Base-by-base conservation (phyloP, 2,113 vertebrate species). In the Mus spicilegus region DNA sequence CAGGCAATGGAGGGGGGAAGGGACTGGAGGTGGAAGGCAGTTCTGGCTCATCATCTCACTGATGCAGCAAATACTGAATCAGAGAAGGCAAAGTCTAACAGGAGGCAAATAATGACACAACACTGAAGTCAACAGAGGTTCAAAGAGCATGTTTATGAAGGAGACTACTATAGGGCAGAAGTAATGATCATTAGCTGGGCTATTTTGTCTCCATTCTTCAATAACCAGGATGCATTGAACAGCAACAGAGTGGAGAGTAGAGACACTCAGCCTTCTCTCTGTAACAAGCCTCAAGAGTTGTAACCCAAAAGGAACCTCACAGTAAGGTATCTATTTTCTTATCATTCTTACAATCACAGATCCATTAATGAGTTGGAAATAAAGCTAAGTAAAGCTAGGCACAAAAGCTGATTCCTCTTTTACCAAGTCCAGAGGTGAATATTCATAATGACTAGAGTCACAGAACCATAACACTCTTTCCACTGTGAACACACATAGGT, bases 161-260 rank as follows among this genome's bases (percentile, higher is more conserved):
- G 28, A 76, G 94, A 86, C 42, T n/a, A 54, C 46, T 63, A 33
- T 5, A 78, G 49, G 42, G 7, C 56, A n/a, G 42, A 76, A 81
- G 5, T 49, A 22, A 67, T 46, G 86, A 93, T 73, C 91, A 95
- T 5, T 69, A 65, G 70, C 30, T 26, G 36, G 17, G 9, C 63
- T 89, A 16, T 77, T 91, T 84, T 49, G 89, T 87, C 87, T 28
- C 81, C 49, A 63, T 89, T 94, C 61, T 46, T 94, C 46, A 81
- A 84, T 92, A 72, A 61, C 36, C 72, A 49, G 36, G 33, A 80
- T 42, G 51, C 14, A 36, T 0, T 28, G 42, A 12, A 56, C 19
- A 88, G 26, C 56, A 20, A 72, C 3, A 2, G 33, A 11, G 72
- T 13, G 39, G 81, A 96, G n/a, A 87, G 36, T 63, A 72, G 84